phyloP scores from a whole-genome alignment of 2,888 invertebrate species.

The Patella pellucida region DNA sequence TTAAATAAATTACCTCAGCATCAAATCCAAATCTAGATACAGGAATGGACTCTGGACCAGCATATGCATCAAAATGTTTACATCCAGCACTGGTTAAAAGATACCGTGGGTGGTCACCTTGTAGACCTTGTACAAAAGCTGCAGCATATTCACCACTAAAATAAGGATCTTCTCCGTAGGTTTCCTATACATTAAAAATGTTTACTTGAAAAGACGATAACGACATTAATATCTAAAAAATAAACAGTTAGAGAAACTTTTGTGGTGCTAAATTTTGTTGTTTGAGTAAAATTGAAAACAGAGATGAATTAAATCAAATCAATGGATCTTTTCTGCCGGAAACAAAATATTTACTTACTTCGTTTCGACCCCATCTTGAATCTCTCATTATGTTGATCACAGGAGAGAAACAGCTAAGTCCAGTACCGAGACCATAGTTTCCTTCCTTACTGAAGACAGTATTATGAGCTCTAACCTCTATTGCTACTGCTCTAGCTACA shows the following conservation, averaged over 20 bases:
- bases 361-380: constrained; percentile 66
- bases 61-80: constrained; percentile 65
- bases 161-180: constrained; percentile 67
- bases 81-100: constrained; percentile 62
- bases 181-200: constrained; percentile 47
- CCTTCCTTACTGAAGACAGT: too few relatives aligned
- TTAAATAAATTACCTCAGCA: constrained; percentile 42
- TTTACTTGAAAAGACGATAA: too few relatives aligned
- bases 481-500: too few relatives aligned
- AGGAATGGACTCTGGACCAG: constrained; percentile 63
- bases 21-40: constrained; percentile 46
- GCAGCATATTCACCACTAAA: constrained; percentile 53
- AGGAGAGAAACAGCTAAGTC: constrained; percentile 18
- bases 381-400: constrained; percentile 62
- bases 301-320: too few relatives aligned
- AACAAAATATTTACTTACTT: constrained; percentile 41
- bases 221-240: too few relatives aligned
- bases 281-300: too few relatives aligned
- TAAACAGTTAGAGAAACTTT: too few relatives aligned
- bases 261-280: too few relatives aligned
- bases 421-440: too few relatives aligned
- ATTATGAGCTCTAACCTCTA: too few relatives aligned
- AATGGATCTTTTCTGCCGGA: too few relatives aligned
- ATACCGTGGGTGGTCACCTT: constrained; percentile 59
- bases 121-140: constrained; percentile 61